Conservation (phyloP, 2,888 invertebrate species). For the Spisula solida region DNA sequence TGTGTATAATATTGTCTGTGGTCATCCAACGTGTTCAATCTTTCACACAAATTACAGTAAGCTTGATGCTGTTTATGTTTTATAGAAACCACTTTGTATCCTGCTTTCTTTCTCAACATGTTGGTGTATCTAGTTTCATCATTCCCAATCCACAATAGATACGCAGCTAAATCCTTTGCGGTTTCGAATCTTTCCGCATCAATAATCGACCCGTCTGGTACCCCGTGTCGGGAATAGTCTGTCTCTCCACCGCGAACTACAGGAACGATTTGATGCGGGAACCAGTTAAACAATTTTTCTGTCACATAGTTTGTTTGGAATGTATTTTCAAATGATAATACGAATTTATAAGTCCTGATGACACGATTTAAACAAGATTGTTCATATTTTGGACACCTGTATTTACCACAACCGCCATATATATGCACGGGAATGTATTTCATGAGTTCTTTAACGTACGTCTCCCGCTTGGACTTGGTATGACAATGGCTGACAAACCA, state of each 20-base stretch:
- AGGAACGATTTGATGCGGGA: conserved; percentile 51
- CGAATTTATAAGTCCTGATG: conserved; percentile 34
- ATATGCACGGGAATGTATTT: conserved; percentile 55
- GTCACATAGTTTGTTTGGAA: conserved; percentile 68
- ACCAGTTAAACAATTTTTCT: conserved; percentile 64
- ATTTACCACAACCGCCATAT: conserved; percentile 46
- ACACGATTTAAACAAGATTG: not conserved
- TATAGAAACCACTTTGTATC: not conserved
- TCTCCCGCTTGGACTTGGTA: conserved; percentile 50
- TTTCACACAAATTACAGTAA: conserved; percentile 46
- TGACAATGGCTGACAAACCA: conserved; percentile 67
- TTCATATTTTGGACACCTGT: not conserved
- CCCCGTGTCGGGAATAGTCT: conserved; percentile 29
- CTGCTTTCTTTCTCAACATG: conserved; percentile 56
- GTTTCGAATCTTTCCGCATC: conserved; percentile 55
- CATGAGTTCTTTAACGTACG: conserved; percentile 53
- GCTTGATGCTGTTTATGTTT: conserved; percentile 5
- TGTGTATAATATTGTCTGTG: conserved; percentile 46
- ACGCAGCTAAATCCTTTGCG: conserved; percentile 47
- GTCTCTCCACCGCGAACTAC: conserved; percentile 51
- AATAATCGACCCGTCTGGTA: conserved; percentile 45
- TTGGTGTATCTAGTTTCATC: conserved; percentile 56
- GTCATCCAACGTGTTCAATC: conserved; percentile 25
- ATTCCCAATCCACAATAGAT: conserved; percentile 45
- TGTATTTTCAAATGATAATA: conserved; percentile 67